Evolutionary conservation across 2,113 vertebrate species (phyloP).

Genomic region (Baryphthengus martii): DNA sequence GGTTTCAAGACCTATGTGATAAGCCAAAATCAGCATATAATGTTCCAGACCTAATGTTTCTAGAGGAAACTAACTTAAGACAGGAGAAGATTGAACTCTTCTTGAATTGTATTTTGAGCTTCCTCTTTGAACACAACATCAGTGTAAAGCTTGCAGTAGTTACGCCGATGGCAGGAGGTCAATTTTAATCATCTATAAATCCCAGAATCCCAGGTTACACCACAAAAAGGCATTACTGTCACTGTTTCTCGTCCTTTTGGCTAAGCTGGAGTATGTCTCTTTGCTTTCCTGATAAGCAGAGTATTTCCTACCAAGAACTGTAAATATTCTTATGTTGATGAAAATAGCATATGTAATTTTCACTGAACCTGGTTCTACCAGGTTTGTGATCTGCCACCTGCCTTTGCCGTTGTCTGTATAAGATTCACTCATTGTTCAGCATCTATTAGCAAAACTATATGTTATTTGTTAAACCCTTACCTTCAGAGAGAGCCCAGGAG

Average conservation of each 20-base stretch:
- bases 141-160: not conserved
- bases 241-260: not conserved
- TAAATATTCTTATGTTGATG: not conserved
- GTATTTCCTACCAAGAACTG: not conserved
- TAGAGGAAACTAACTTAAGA: not conserved
- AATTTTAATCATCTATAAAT: not conserved
- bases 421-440: not conserved
- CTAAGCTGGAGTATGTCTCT: not conserved
- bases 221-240: not conserved
- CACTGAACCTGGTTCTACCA: not conserved
- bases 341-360: not conserved
- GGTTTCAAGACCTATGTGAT: not conserved
- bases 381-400: not conserved
- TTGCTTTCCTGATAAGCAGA: not conserved
- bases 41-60: not conserved
- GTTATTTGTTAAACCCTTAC: slow-evolving; percentile 13
- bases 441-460: not conserved
- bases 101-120: not conserved
- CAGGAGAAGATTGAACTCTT: not conserved
- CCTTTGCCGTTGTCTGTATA: not conserved
- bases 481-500: slow-evolving; percentile 18
- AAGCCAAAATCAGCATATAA: not conserved
- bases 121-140: not conserved
- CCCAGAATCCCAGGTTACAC: not conserved
- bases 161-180: not conserved